Evolutionary conservation across 2,797 vertebrate species (phyloP).

Genomic region (Centropyge bicolor): DNA sequence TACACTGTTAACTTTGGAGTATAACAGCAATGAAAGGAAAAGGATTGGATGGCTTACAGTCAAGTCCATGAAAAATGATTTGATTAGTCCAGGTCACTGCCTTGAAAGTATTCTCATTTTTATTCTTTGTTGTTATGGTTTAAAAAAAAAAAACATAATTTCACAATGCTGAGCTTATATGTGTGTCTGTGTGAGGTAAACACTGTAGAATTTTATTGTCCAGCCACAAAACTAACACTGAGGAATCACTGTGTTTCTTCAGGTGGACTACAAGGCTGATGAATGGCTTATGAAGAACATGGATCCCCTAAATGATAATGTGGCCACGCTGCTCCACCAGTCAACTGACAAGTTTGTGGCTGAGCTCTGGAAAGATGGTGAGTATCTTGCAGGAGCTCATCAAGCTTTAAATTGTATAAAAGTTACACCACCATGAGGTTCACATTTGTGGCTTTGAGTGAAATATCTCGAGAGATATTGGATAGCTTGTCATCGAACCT

Average conservation of each 20-base stretch:
- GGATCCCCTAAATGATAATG: slow-evolving; percentile 97
- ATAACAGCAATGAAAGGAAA: slow-evolving; percentile 2
- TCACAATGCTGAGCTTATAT: not conserved
- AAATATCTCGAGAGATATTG: not conserved
- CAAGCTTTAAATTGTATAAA: not conserved
- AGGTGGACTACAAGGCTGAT: slow-evolving; percentile 99
- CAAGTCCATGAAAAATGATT: slow-evolving; percentile 13
- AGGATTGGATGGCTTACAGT: not conserved
- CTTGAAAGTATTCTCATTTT: not conserved
- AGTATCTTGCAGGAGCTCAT: slow-evolving; percentile 40
- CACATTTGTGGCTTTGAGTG: not conserved
- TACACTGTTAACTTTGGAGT: not conserved
- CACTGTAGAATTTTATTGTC: not conserved
- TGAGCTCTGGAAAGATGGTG: slow-evolving; percentile 98
- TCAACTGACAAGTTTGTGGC: slow-evolving; percentile 97
- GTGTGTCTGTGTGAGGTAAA: not conserved
- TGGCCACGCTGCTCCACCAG: slow-evolving; percentile 95
- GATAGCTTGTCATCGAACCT: not conserved
- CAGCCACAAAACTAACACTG: not conserved
- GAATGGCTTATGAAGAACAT: slow-evolving; percentile 99
- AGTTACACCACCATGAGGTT: not conserved
- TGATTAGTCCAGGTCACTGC: not conserved
- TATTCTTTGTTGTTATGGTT: not conserved
- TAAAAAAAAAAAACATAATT: not conserved
- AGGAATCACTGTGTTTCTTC: not conserved